Conservation (phyloP, 2,888 invertebrate genomes). For the Alloscopus bannaensis region DNA sequence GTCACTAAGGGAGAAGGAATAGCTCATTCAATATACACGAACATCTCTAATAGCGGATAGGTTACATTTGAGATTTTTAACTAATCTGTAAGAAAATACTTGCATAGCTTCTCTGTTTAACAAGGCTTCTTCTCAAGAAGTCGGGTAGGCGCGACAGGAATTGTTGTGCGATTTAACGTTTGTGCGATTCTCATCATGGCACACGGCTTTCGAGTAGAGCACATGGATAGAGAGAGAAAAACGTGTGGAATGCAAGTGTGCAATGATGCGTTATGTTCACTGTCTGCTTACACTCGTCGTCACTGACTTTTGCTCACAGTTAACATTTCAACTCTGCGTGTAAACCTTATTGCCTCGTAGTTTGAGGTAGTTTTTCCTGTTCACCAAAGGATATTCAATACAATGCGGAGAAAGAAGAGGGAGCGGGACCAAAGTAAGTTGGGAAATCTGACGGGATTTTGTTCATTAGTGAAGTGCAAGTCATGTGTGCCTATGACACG, state of each 20-base stretch:
- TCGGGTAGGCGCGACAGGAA: too few species aligned
- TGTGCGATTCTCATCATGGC: background rate
- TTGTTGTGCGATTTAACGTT: constrained; percentile 5
- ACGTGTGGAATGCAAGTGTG: constrained; percentile 11
- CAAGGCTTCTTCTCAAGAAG: background rate
- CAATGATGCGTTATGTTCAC: constrained; percentile 6
- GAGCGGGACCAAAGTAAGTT: too few species aligned
- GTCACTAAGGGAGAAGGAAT: too few species aligned
- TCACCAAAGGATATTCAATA: too few species aligned
- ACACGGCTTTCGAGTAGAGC: background rate
- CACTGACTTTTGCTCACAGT: too few species aligned
- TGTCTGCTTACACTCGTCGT: background rate
- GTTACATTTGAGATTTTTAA: too few species aligned
- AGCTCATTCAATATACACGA: too few species aligned
- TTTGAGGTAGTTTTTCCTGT: too few species aligned
- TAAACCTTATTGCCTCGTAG: too few species aligned
- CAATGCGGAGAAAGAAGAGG: background rate
- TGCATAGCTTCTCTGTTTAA: background rate
- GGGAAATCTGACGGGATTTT: background rate
- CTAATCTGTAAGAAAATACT: background rate
- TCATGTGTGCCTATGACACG: constrained; percentile 27
- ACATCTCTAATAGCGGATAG: too few species aligned
- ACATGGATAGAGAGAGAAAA: background rate
- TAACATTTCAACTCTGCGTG: too few species aligned
- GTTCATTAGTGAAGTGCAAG: constrained; percentile 7